Base-by-base conservation (phyloP, 2,113 vertebrate species). In the Abramis brama region DNA sequence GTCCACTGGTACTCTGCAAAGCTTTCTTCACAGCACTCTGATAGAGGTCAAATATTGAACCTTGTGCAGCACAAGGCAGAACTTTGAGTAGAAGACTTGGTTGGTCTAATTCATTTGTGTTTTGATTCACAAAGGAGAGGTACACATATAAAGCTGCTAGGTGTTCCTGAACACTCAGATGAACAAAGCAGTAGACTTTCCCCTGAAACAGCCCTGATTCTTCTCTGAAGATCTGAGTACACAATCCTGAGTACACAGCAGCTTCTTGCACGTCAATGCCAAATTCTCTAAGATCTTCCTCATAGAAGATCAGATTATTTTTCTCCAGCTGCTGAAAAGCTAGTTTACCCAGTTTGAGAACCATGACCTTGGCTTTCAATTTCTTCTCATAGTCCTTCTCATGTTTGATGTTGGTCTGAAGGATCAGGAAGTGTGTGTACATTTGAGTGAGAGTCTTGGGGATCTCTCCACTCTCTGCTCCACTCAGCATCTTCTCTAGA, bases 81-180 rank as follows among this genome's bases (percentile, higher is more conserved):
- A 45, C 2, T 39, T 13, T 62, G 23, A 11, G 2, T 23, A 64
- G n/a, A 80, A 59, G 0, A 43, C 23, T 19, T 2, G 78, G 36
- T 30, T 79, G 27, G 47, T 55, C 25, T 55, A 78, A 36, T 47
- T 30, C 5, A 27, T 55, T 64, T 77, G 23, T 25, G 4, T 50
- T 33, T 64, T 52, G 2, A 23, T 60, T 62, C 7, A 57, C 15
- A 57, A 79, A 79, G 0, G 47, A 55, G 1, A 59, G 8, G n/a
- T 43, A 45, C 30, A 85, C 84, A 55, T 85, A 85, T 23, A 85
- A n/a, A 23, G 76, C 84, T 43, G 84, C 76, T 1, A 85, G 62
- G 59, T 79, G 77, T 21, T 85, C 84, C 30, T 85, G 84, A 59
- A 85, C 9, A 0, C 60, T 85, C 23, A 85, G 33, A 43, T 85